Conservation (phyloP, 2,113 vertebrate species). For the Halcyon senegalensis region DNA sequence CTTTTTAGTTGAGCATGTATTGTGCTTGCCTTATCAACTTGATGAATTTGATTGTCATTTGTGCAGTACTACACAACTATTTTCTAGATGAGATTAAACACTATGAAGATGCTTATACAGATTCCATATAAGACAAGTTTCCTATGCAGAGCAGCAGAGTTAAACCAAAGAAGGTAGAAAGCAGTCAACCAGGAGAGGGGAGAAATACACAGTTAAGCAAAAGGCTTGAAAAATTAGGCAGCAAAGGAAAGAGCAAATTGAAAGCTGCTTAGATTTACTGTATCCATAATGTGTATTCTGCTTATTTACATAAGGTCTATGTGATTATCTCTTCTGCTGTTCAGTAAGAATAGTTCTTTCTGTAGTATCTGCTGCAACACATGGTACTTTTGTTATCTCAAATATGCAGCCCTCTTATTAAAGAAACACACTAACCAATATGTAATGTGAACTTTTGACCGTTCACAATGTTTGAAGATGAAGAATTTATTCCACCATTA, state of each 20-base stretch:
- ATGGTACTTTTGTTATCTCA: conserved; percentile 68
- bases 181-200: background rate
- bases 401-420: conserved; percentile 47
- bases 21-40: background rate
- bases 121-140: background rate
- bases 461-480: background rate
- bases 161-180: background rate
- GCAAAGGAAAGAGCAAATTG: conserved; percentile 33
- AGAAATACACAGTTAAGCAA: background rate
- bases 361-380: conserved; percentile 22
- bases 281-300: conserved; percentile 50
- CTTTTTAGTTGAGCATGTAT: background rate
- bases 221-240: conserved; percentile 25
- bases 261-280: conserved; percentile 49
- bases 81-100: background rate
- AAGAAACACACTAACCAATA: conserved; percentile 26
- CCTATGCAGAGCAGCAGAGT: background rate
- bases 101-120: background rate
- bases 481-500: conserved; percentile 1
- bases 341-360: conserved; percentile 67
- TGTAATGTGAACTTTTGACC: conserved; percentile 50
- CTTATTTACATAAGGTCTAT: conserved; percentile 70
- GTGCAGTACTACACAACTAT: background rate
- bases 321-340: conserved; percentile 63
- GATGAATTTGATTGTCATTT: conserved; percentile 6